Base-by-base conservation (phyloP, 2,113 vertebrate species). In the Phylloscopus trochiloides region DNA sequence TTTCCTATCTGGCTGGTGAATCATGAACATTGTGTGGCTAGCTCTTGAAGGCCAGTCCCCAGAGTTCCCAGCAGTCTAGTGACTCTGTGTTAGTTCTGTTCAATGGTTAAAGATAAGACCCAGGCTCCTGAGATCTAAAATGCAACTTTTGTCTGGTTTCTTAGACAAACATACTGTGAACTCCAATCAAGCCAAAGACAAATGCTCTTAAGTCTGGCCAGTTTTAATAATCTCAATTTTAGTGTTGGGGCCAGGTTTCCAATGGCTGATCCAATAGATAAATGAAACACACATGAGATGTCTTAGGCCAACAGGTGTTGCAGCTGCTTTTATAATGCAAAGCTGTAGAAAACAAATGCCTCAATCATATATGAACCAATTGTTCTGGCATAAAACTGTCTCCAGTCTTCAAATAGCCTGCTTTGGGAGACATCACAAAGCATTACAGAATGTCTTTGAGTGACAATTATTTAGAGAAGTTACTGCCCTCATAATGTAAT, bases 381-480 rank as follows among this genome's bases (percentile, higher is more conserved):
- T 83, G 40, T 86, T 90, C 81, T 93, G 71, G 77, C 34, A 22
- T 67, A 75, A 70, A 90, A 65, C 48, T 61, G 31, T 82, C 88
- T 90, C 28, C 31, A 70, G 48, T 78, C 67, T 92, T 95, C 3
- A 0, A 88, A 73, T 36, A 88, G 63, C 32, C 63, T 92, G 34
- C 48, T 83, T 92, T 80, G 88, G 88, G 59, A 92, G 76, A 40
- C 81, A 88, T 90, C 67, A 55, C 72, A 93, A 86, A 80, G 59
- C 75, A 29, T 66, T 95, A 77, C 81, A 74, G 92, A 92, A 73
- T 83, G 28, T 68, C 87, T 95, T 80, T 86, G 78, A 94, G 55
- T 96, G 94, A 90, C 96, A 95, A 88, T 95, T 95, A 93, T 80
- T 92, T 90, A 79, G 85, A 86, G 92, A 90, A 93, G 82, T 90